These are phyloP conservation scores for Pollicipes pollicipes DNA, from an alignment of 1,140 invertebrate species.

Conservation along the genomic window DNA sequence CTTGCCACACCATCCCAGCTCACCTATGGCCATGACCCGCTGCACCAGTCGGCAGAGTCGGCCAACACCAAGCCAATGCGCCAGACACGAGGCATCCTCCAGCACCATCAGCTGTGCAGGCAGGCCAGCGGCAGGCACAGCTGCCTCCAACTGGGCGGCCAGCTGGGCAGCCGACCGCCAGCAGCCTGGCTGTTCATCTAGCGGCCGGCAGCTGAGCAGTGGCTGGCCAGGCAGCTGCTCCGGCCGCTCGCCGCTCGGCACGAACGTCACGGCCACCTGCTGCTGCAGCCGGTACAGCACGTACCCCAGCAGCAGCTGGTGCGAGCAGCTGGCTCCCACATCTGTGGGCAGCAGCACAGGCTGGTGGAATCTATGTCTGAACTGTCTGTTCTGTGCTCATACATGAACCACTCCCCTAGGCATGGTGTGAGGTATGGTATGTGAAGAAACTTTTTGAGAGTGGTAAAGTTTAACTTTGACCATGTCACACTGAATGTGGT, in stretches of 20 bases:
- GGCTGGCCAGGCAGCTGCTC: background rate
- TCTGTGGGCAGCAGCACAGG: background rate
- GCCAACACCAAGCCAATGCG: background rate
- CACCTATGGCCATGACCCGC: background rate
- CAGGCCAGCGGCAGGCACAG: background rate
- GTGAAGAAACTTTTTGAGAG: no score
- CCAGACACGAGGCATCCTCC: background rate
- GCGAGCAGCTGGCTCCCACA: no score
- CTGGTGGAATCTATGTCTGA: no score
- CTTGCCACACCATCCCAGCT: no score
- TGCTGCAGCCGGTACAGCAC: background rate
- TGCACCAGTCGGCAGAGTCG: background rate
- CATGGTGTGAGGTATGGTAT: no score
- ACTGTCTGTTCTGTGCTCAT: no score
- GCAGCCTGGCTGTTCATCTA: no score
- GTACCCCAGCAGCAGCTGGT: background rate
- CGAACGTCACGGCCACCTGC: background rate
- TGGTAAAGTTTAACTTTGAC: no score
- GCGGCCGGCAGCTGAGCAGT: background rate
- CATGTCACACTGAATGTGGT: no score
- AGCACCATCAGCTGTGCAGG: background rate
- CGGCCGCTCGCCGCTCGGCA: background rate
- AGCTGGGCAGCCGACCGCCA: background rate
- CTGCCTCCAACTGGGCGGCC: background rate
- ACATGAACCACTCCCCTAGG: no score